A percentile compares a stretch with the other conserved stretches of the same genome.
Conservation (phyloP, 1,140 invertebrate species). For the Drosophila hydei region DNA sequence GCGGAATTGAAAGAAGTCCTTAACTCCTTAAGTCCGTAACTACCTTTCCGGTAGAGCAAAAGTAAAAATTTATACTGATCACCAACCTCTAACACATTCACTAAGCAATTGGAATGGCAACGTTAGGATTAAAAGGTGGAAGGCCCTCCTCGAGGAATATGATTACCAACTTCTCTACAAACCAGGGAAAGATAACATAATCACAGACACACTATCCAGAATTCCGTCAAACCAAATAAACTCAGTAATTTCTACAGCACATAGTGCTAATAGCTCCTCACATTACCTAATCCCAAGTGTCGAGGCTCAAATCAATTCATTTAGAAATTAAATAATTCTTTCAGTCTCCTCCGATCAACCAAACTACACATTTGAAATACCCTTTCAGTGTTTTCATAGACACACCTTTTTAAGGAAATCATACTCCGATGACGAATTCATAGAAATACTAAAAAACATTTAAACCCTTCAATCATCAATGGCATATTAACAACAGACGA, state of each 20-base stretch:
- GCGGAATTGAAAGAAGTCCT: too few species aligned
- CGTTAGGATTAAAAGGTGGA: too few species aligned
- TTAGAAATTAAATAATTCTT: background rate
- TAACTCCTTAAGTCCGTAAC: background rate
- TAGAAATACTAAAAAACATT: background rate
- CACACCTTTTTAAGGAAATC: background rate
- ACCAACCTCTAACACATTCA: background rate
- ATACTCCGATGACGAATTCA: background rate
- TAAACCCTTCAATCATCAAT: constrained; percentile 11
- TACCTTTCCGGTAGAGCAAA: constrained; percentile 6
- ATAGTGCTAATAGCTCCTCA: background rate
- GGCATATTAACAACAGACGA: constrained; percentile 17
- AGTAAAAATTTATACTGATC: background rate
- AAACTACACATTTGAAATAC: too few species aligned
- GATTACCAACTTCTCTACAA: background rate
- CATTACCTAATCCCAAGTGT: background rate
- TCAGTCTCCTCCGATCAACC: too few species aligned
- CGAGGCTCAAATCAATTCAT: background rate
- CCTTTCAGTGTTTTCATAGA: background rate
- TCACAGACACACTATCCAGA: background rate
- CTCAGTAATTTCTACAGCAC: background rate
- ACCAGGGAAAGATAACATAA: background rate
- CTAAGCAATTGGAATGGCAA: background rate
- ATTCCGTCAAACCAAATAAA: background rate
- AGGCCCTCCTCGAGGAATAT: background rate